Base-by-base conservation (phyloP, 2,888 invertebrate genomes). In the Hedya salicella region DNA sequence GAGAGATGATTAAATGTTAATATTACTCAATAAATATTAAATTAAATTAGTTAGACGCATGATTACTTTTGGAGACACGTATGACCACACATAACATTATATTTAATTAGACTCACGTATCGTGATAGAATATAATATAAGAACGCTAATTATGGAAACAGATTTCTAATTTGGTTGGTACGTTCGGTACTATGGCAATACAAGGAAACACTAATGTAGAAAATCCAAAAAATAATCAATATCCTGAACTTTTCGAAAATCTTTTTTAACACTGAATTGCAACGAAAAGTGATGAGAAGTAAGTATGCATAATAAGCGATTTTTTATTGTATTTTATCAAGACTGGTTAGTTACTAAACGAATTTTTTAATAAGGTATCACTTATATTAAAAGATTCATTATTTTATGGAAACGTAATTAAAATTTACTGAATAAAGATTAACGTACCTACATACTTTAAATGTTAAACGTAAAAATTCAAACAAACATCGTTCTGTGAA, bases 371-470 rank as follows among this genome's bases (percentile, higher is more conserved):
- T 32, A 46, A 57, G 16, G n/a, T n/a, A 4, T 13, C 13, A 3
- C n/a, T 19, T 36, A 36, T 36, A 36, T 36, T 5, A 9, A 2
- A 32, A 19, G 25, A 1, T 8, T 19, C 8, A 19, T 57, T 56
- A 19, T 30, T 44, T 30, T 25, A 25, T 39, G 21, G 3, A 19
- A 54, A 0, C 3, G 6, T 17, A 44, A 44, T 56, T 13, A 16
- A 40, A 30, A 56, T 14, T 16, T 56, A 30, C 42, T 30, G 13
- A 14, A 30, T 13, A 3, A 6, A 25, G n/a, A 4, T 19, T n/a
- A 44, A 17, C 44, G 44, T 56, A 56, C 25, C 30, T 56, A 44
- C 30, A 14, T 54, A 53, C 6, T 16, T 17, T 21, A 54, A 42
- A 39, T 56, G 30, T 30, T 44, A 30, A 42, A 44, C 16, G 40